A percentile compares a stretch with the other conserved stretches of the same genome.
Conservation (phyloP, 2,888 invertebrate genomes). For the Apocheima hispidaria region DNA sequence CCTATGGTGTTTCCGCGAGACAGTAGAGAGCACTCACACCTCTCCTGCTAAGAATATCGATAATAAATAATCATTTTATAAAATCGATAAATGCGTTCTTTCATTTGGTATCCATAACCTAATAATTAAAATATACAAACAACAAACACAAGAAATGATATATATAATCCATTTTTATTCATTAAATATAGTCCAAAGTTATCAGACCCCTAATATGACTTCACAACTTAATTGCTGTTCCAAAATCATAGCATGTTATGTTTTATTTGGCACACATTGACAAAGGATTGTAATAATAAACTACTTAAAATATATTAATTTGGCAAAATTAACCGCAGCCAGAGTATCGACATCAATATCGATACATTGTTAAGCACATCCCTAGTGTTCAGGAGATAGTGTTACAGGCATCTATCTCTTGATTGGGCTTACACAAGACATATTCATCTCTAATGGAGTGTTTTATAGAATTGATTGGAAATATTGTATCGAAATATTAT, state of each 20-base stretch:
- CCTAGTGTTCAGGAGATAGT: slow-evolving; percentile 40
- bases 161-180: too few species aligned
- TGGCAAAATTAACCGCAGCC: slow-evolving; percentile 1
- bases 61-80: too few species aligned
- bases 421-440: slow-evolving; percentile 22
- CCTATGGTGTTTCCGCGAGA: too few species aligned
- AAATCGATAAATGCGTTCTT: too few species aligned
- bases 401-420: slow-evolving; percentile 42
- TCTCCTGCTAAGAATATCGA: too few species aligned
- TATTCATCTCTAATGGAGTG: slow-evolving; percentile 32
- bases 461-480: slow-evolving; percentile 19
- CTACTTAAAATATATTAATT: not conserved
- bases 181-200: not conserved
- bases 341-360: slow-evolving; percentile 3
- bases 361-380: slow-evolving; percentile 20
- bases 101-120: too few species aligned
- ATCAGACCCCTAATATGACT: not conserved
- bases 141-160: too few species aligned
- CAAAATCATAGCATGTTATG: not conserved
- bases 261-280: not conserved
- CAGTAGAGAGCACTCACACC: too few species aligned
- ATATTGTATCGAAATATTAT: not conserved
- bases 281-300: slow-evolving; percentile 2
- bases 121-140: too few species aligned
- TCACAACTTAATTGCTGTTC: slow-evolving; percentile 6